Conservation (phyloP, 2,113 vertebrate species). For the Glaucidium brasilianum region DNA sequence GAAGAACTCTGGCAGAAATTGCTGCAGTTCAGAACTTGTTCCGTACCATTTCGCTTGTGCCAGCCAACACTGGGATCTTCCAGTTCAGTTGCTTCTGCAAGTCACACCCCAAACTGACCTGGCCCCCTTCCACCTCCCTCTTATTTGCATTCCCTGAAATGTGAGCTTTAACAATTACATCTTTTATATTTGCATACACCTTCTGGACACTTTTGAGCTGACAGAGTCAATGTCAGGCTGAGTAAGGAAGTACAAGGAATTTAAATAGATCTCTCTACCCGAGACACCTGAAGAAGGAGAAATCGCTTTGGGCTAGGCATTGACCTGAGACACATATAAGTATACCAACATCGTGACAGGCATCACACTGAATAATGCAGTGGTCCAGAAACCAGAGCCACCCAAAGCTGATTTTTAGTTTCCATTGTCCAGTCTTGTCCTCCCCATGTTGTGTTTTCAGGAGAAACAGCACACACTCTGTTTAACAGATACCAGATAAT, state of each 20-base stretch:
- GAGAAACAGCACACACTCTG: not conserved
- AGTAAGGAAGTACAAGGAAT: not conserved
- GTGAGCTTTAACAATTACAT: not conserved
- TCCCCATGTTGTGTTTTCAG: not conserved
- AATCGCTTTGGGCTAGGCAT: not conserved
- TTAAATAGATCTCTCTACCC: not conserved
- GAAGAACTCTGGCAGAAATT: not conserved
- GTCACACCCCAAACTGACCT: not conserved
- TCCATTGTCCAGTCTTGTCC: not conserved
- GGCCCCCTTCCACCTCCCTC: not conserved
- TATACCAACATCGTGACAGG: not conserved
- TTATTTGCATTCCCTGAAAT: not conserved
- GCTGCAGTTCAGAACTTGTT: not conserved
- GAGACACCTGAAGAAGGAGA: not conserved
- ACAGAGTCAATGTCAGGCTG: not conserved
- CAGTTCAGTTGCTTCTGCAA: not conserved
- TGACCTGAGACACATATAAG: not conserved
- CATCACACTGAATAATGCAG: not conserved
- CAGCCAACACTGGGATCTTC: not conserved
- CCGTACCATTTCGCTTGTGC: not conserved
- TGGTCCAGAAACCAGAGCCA: not conserved
- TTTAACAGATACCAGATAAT: not conserved
- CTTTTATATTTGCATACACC: not conserved
- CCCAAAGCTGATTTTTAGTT: not conserved
- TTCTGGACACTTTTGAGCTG: not conserved